These are phyloP conservation scores for Solen grandis DNA, from an alignment of 1,140 invertebrate species.

Conservation along the genomic window DNA sequence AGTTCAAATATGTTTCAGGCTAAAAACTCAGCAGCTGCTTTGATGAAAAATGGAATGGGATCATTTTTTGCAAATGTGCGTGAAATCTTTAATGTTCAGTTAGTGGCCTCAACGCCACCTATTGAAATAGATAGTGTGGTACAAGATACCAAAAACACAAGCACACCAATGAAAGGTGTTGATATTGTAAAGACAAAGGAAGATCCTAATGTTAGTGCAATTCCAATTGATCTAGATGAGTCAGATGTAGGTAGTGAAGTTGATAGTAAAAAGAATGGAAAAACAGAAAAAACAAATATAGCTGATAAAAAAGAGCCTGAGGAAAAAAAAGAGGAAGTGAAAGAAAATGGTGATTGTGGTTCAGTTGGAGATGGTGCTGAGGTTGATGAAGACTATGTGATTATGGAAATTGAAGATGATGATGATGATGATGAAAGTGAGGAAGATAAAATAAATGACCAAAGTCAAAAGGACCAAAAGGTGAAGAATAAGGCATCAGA, in stretches of 20 bases:
- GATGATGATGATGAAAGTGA: slow-evolving; percentile 28
- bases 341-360: slow-evolving; percentile 41
- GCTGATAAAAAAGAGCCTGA: neutral
- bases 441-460: slow-evolving; percentile 10
- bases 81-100: slow-evolving; percentile 31
- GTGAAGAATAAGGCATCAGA: too few relatives aligned
- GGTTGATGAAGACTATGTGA: slow-evolving; percentile 62
- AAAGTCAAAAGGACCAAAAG: neutral
- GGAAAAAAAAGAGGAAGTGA: neutral
- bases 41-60: slow-evolving; percentile 45
- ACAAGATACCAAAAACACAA: too few relatives aligned
- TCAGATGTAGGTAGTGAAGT: neutral
- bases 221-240: neutral
- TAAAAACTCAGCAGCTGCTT: neutral
- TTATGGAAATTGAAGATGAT: slow-evolving; percentile 27
- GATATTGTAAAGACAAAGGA: too few relatives aligned
- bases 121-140: neutral
- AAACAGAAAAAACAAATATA: neutral
- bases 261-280: neutral
- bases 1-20: slow-evolving; percentile 13
- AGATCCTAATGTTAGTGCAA: neutral
- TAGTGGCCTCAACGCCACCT: neutral
- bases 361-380: slow-evolving; percentile 19
- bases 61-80: slow-evolving; percentile 42
- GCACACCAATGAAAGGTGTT: too few relatives aligned